Conservation (phyloP, 1,140 invertebrate species). For the Sesamia nonagrioides region DNA sequence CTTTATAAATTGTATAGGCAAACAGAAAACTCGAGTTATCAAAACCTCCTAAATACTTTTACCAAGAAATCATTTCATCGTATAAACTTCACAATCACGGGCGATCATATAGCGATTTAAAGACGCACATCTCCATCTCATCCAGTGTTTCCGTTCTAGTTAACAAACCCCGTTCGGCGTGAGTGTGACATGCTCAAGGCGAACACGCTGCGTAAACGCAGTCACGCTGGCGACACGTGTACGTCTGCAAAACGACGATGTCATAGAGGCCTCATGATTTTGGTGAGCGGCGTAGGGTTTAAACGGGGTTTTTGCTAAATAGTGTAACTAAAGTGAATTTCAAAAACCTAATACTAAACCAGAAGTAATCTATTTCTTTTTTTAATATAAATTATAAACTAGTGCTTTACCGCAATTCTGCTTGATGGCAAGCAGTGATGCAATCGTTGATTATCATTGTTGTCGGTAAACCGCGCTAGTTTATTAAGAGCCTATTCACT, state of each 20-base stretch:
- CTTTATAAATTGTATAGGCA: too few relatives aligned
- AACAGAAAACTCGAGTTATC: too few relatives aligned
- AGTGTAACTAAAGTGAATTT: too few relatives aligned
- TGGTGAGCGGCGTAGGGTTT: not conserved
- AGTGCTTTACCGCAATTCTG: too few relatives aligned
- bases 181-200: not conserved
- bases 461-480: too few relatives aligned
- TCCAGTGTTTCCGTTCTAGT: slow-evolving; percentile 7
- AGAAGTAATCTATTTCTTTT: too few relatives aligned
- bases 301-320: too few relatives aligned
- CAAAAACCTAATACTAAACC: too few relatives aligned
- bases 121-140: not conserved
- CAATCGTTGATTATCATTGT: too few relatives aligned
- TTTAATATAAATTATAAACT: too few relatives aligned
- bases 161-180: not conserved
- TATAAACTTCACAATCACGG: not conserved
- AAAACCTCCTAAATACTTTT: not conserved
- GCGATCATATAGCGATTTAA: not conserved
- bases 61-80: not conserved
- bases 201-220: not conserved
- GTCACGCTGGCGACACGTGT: not conserved
- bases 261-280: not conserved
- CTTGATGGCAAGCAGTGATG: too few relatives aligned
- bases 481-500: too few relatives aligned
- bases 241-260: not conserved